phyloP scores from a whole-genome alignment of 2,888 invertebrate genomes.

The Polyommatus icarus region DNA sequence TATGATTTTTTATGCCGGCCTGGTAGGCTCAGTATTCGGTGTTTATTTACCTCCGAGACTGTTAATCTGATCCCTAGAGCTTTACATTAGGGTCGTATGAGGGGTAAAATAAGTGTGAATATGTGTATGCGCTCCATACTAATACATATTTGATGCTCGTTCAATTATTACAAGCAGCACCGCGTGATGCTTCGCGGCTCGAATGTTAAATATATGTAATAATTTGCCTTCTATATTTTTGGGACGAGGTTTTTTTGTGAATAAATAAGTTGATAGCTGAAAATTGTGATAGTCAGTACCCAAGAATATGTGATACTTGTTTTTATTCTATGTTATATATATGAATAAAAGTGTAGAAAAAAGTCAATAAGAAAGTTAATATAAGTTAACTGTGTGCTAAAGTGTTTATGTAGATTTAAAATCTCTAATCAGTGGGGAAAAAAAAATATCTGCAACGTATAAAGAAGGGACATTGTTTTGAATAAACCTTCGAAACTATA shows the following conservation, averaged over 20 bases:
- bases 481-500: too few species aligned
- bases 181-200: neutral
- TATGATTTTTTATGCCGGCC: constrained; percentile 14
- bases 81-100: neutral
- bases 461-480: too few species aligned
- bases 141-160: constrained; percentile 1
- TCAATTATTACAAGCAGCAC: neutral
- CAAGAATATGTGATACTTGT: too few species aligned
- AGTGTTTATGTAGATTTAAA: too few species aligned
- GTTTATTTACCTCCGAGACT: neutral
- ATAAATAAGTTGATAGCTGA: neutral
- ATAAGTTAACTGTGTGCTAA: too few species aligned
- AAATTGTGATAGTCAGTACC: neutral
- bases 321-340: too few species aligned
- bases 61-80: neutral
- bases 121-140: neutral
- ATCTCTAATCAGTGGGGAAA: too few species aligned
- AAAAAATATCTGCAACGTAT: too few species aligned
- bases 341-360: too few species aligned
- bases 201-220: constrained; percentile 2
- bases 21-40: neutral
- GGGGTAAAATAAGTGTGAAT: neutral
- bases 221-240: neutral
- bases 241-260: neutral
- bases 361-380: too few species aligned